These are phyloP conservation scores for Falco berigora DNA, from an alignment of 2,797 vertebrate genomes.

Conservation along the genomic window DNA sequence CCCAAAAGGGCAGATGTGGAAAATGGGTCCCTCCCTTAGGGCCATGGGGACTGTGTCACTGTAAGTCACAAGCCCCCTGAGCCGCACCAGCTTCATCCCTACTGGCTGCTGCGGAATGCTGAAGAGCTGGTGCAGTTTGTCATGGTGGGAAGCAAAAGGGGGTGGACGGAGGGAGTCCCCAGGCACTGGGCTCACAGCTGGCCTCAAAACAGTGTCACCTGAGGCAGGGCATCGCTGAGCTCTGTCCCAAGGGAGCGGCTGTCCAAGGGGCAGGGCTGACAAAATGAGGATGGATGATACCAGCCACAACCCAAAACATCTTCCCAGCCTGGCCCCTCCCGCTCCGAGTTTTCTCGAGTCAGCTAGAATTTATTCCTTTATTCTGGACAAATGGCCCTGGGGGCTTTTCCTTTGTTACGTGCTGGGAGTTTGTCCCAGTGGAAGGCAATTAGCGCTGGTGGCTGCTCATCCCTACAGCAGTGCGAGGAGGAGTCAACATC, in stretches of 20 bases:
- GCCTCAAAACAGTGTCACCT: rapidly evolving
- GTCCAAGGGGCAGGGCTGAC: neutral
- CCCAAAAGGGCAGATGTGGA: neutral
- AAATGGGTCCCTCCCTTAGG: neutral
- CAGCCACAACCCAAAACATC: neutral
- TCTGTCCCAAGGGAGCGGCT: neutral
- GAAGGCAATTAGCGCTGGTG: neutral
- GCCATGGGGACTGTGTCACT: rapidly evolving
- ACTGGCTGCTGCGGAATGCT: rapidly evolving
- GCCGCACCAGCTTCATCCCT: neutral
- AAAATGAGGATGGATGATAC: neutral
- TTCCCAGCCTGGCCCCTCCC: neutral
- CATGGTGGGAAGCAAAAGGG: neutral
- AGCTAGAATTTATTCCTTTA: neutral
- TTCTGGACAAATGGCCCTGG: neutral
- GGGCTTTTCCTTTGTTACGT: neutral
- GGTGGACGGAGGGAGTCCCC: neutral
- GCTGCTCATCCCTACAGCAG: neutral
- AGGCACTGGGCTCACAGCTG: neutral
- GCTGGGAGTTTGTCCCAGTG: neutral
- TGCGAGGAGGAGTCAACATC: rapidly evolving
- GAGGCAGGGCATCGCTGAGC: neutral
- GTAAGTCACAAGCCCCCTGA: neutral
- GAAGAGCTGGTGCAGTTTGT: neutral
- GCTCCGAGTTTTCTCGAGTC: neutral